These are phyloP conservation scores for Nomada ruficornis DNA, from an alignment of 2,888 invertebrate genomes.

Conservation along the genomic window DNA sequence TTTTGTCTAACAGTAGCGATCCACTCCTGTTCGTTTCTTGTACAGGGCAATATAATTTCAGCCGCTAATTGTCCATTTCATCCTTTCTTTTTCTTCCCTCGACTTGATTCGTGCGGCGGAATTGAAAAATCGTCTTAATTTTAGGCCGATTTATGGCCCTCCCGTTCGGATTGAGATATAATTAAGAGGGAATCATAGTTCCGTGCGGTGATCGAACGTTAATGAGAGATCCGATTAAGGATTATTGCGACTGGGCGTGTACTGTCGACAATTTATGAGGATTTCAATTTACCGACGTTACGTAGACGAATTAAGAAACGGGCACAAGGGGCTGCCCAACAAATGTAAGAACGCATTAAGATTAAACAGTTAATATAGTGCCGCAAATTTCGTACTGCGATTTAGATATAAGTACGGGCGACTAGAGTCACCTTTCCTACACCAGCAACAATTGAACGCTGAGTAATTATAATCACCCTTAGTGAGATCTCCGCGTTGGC, in stretches of 20 bases:
- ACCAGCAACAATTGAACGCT: no score
- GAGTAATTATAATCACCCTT: no score
- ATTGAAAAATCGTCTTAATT: conserved; percentile 4
- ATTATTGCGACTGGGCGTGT: conserved; percentile 24
- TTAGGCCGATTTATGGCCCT: background rate
- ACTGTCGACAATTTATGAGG: conserved; percentile 5
- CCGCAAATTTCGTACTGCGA: background rate
- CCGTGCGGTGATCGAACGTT: conserved; percentile 22
- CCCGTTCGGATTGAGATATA: conserved; percentile 14
- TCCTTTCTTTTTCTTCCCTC: background rate
- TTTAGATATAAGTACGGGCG: no score
- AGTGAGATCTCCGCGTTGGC: no score
- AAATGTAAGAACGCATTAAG: background rate
- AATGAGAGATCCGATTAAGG: conserved; percentile 33
- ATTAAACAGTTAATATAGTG: background rate
- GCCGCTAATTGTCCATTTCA: no score
- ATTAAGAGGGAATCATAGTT: conserved; percentile 33
- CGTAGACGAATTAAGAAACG: conserved; percentile 4
- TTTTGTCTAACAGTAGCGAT: background rate
- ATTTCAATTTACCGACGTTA: conserved; percentile 20
- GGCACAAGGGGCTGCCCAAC: background rate
- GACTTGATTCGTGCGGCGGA: background rate
- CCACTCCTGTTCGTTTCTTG: background rate
- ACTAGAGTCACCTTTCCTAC: no score
- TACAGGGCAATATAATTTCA: background rate